These are phyloP conservation scores for Dimorphilus gyrociliatus DNA, from an alignment of 2,888 invertebrate genomes.

Conservation along the genomic window DNA sequence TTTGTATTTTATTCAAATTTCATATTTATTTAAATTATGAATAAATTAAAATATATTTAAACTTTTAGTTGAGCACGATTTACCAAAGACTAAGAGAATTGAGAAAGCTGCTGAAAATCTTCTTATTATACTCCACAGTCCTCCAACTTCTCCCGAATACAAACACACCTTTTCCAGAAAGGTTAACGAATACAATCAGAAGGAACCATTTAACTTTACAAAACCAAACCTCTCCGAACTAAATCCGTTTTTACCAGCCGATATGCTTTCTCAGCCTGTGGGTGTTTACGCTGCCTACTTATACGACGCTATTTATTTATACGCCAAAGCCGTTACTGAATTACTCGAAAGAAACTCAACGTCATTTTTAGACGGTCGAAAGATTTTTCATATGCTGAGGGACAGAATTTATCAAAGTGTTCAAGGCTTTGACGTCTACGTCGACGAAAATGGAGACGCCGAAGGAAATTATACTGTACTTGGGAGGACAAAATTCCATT, in stretches of 20 bases:
- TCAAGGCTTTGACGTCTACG: conserved; percentile 24
- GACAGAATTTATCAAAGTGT: conserved; percentile 62
- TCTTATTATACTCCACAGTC: conserved; percentile 71
- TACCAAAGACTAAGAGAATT: conserved; percentile 14
- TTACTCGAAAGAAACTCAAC: conserved; percentile 49
- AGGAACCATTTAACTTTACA: conserved; percentile 62
- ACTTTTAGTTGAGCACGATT: conserved; percentile 15
- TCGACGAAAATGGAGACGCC: conserved; percentile 33
- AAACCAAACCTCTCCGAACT: conserved; percentile 39
- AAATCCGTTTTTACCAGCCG: not conserved
- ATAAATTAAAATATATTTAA: not conserved
- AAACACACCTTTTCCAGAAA: conserved; percentile 55
- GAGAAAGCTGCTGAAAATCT: conserved; percentile 52
- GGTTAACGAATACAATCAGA: conserved; percentile 60
- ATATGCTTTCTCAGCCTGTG: conserved; percentile 12
- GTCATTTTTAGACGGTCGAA: conserved; percentile 64
- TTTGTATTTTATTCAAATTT: conserved; percentile 17
- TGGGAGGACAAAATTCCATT: conserved; percentile 12
- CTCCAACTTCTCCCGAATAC: conserved; percentile 47
- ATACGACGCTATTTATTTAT: conserved; percentile 56
- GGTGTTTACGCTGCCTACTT: conserved; percentile 30
- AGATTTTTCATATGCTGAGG: conserved; percentile 40
- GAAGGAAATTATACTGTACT: conserved; percentile 33
- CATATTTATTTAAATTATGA: too few relatives aligned
- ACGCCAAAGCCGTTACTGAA: conserved; percentile 63